Percentiles rank a stretch among this genome's conserved stretches.
phyloP scores from a whole-genome alignment of 2,113 vertebrate genomes.

The Apus apus region DNA sequence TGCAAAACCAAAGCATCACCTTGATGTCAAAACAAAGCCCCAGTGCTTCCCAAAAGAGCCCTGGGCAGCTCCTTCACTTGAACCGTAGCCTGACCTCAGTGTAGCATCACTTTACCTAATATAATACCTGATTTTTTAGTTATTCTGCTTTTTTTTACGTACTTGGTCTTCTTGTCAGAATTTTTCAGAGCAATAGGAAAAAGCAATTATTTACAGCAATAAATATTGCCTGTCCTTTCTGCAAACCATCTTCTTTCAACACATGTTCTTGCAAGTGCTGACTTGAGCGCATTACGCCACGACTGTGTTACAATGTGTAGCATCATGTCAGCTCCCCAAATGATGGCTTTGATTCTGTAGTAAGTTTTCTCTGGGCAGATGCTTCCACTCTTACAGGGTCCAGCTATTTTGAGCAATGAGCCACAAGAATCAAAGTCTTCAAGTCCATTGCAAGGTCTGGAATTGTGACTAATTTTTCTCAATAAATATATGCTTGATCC shows the following conservation, averaged over 20 bases:
- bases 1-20: not conserved
- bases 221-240: not conserved
- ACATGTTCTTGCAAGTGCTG: not conserved
- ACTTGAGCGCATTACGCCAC: not conserved
- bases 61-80: not conserved
- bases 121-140: not conserved
- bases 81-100: not conserved
- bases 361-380: not conserved
- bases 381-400: not conserved
- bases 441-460: not conserved
- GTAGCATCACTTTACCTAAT: not conserved
- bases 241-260: not conserved
- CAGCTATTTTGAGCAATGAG: not conserved
- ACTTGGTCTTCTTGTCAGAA: not conserved
- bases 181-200: not conserved
- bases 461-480: not conserved
- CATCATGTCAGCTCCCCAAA: not conserved
- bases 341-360: not conserved
- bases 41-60: not conserved
- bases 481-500: not conserved
- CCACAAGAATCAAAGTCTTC: not conserved
- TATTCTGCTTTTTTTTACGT: not conserved
- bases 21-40: accelerated
- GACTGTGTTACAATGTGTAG: not conserved
- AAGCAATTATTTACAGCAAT: not conserved